phyloP scores from a whole-genome alignment of 2,888 invertebrate species.

The Craniophora ligustri region DNA sequence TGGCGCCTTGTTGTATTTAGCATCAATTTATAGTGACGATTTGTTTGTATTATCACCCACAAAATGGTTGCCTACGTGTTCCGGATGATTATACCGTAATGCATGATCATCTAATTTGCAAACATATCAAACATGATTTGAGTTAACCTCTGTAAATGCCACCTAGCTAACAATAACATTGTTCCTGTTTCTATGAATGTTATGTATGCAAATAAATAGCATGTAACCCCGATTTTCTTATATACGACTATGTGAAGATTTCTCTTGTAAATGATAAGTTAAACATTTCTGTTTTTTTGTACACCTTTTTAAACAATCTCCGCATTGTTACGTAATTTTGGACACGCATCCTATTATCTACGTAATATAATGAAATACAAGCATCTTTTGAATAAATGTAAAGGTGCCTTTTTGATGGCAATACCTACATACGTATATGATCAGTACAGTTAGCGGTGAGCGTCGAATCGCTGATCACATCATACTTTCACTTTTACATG shows the following conservation, averaged over 20 bases:
- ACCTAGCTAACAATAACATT: conserved; percentile 10
- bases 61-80: conserved; percentile 18
- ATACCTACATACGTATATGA: conserved; percentile 45
- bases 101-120: conserved; percentile 16
- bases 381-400: background rate
- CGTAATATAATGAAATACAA: too few relatives aligned
- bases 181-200: conserved; percentile 30
- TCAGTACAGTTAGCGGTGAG: conserved; percentile 54
- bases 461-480: conserved; percentile 73
- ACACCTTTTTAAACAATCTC: background rate
- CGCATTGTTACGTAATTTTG: background rate
- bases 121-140: background rate
- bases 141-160: conserved; percentile 13
- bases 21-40: conserved; percentile 54
- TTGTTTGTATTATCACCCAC: conserved; percentile 45
- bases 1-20: conserved; percentile 58
- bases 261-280: background rate
- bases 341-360: too few relatives aligned
- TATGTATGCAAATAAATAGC: conserved; percentile 52
- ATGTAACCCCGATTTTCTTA: conserved; percentile 58
- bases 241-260: conserved; percentile 42
- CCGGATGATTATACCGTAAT: conserved; percentile 1
- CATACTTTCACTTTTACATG: conserved; percentile 86
- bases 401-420: conserved; percentile 18
- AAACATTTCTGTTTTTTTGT: background rate